phyloP scores from a whole-genome alignment of 2,888 invertebrate species.

The Sphaerophoria taeniata region DNA sequence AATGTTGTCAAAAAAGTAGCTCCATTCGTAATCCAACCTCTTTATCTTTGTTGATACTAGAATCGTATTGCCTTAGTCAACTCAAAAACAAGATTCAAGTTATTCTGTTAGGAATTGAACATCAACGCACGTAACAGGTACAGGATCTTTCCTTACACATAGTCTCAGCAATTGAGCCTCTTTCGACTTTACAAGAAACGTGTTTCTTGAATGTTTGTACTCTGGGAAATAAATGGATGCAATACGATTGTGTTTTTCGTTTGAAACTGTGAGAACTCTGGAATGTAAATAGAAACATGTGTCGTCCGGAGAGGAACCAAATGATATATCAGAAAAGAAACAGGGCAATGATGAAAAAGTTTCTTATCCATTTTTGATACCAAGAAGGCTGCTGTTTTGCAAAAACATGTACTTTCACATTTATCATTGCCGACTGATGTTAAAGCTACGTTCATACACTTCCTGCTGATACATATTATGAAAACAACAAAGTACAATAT shows the following conservation, averaged over 20 bases:
- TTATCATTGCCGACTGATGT: neutral
- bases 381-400: slow-evolving; percentile 29
- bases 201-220: slow-evolving; percentile 20
- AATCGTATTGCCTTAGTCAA: neutral
- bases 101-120: slow-evolving; percentile 44
- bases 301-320: slow-evolving; percentile 43
- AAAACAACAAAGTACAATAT: slow-evolving; percentile 45
- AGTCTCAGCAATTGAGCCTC: neutral
- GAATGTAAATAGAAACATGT: slow-evolving; percentile 54
- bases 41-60: slow-evolving; percentile 6
- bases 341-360: slow-evolving; percentile 56
- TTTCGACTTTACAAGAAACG: slow-evolving; percentile 5
- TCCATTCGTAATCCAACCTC: slow-evolving; percentile 41
- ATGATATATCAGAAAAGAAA: slow-evolving; percentile 59
- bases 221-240: slow-evolving; percentile 51
- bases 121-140: slow-evolving; percentile 62
- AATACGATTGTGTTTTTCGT: slow-evolving; percentile 35
- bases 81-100: slow-evolving; percentile 37
- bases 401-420: slow-evolving; percentile 25
- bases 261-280: slow-evolving; percentile 33
- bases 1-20: slow-evolving; percentile 53
- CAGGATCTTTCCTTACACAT: no score
- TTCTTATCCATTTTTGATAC: slow-evolving; percentile 34
- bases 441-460: slow-evolving; percentile 1
- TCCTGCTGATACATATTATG: slow-evolving; percentile 6